Evolutionary conservation across 2,888 invertebrate genomes (phyloP), one percentile per base, ranked within the genome.

Genomic region (Dasysyrphus albostriatus): DNA sequence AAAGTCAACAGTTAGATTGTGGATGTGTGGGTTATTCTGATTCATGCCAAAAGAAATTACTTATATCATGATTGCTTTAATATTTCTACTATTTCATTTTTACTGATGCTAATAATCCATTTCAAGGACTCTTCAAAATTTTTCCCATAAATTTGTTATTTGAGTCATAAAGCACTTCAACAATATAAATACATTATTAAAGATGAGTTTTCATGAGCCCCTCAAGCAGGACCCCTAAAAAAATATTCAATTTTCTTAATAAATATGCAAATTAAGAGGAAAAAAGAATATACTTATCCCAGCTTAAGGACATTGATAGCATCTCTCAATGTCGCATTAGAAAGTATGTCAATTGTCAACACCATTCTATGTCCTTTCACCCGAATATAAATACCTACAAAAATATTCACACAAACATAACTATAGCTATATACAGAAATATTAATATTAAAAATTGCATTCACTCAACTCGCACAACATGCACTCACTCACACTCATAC

Each of bases 261-360:
- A 49, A 67, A 67, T 63, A 67, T 67, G 49, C 49, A 67, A 67
- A 67, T 67, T 29, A 49, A 34, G 8, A 14, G n/a, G 5, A 14
- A 29, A 14, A 29, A 54, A 32, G 7, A 67, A 67, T 7, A 49
- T 14, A 34, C 10, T 54, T 24, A 51, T 51, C 49, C 51, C 70
- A 16, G 70, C 59, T 78, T 70, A 78, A 42, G 51, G 54, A 58
- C 58, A 63, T 47, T 75, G 80, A 84, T 80, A 80, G 34, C 80
- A 80, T 75, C 83, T 75, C 83, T 75, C 70, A 70, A 58, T 65
- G 74, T 70, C 83, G 58, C 42, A 79, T 63, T 63, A 63, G 47
- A 76, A 54, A 47, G 47, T 51, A 77, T 65, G 75, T 80, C 80
- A 80, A 70, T 74, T 72, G 75, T 80, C 80, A 80, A 70, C 80